Conservation (phyloP, 2,888 invertebrate species). For the Lycia hirtaria region DNA sequence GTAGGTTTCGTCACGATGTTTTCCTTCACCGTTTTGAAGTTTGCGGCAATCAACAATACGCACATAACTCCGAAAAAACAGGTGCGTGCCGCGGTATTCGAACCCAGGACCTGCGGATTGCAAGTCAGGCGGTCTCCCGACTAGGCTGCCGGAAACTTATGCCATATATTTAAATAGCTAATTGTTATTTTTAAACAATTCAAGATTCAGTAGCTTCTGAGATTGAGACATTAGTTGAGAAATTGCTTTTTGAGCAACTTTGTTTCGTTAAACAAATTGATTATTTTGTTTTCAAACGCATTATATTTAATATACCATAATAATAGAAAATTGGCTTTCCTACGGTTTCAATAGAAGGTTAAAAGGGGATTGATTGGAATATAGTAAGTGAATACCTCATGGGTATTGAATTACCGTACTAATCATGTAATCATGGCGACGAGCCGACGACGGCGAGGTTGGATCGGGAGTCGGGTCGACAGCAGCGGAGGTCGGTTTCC, state of each 20-base stretch:
- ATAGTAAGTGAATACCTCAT: constrained; percentile 28
- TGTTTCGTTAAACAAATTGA: constrained; percentile 13
- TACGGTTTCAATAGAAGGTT: constrained; percentile 25
- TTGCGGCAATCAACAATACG: too few species aligned
- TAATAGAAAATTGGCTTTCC: constrained; percentile 15
- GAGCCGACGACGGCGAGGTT: constrained; percentile 21
- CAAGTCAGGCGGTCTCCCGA: too few species aligned
- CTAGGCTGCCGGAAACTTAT: too few species aligned
- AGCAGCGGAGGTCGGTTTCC: constrained; percentile 73
- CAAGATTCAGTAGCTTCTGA: not conserved
- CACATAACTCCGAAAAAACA: too few species aligned
- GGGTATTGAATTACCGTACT: constrained; percentile 30
- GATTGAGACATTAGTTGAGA: constrained; percentile 11
- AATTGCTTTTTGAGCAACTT: constrained; percentile 19
- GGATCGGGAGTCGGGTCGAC: constrained; percentile 53
- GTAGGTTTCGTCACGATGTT: too few species aligned
- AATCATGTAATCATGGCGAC: constrained; percentile 46
- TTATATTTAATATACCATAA: constrained; percentile 10
- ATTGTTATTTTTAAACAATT: not conserved
- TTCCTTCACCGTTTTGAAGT: too few species aligned
- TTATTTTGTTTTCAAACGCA: constrained; percentile 16
- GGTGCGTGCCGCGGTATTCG: too few species aligned
- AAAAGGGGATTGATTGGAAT: constrained; percentile 29
- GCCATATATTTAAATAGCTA: too few species aligned
- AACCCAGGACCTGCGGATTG: too few species aligned